Evolutionary conservation across 1,140 invertebrate genomes (phyloP), one percentile per base, ranked within the genome.

Genomic region (Lucilia cuprina): DNA sequence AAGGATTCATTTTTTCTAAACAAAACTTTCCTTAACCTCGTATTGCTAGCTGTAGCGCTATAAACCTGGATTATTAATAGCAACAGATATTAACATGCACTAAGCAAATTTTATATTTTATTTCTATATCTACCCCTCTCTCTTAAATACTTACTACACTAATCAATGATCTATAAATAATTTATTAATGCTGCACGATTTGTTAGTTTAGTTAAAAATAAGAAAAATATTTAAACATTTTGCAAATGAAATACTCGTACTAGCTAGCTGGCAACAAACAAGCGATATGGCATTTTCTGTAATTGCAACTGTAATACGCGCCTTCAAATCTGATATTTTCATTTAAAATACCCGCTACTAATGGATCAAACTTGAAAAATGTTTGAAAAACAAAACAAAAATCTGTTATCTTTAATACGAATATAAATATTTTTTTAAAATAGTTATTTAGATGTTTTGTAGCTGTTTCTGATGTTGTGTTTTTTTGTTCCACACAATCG

Each of bases 251-350:
- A 70, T 70, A 17, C 14, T 78, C 25, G 25, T 30, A 30, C 25
- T 30, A 30, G 5, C 7, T 41, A 41, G 41, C 41, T n/a, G 17
- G 50, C 41, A 49, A 19, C 41, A 13, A 49, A 50, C 13, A 55
- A 41, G 12, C 19, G 41, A 21, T 80, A 41, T 80, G 19, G 77
- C 21, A 25, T 77, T 77, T 77, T 80, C n/a, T 41, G 41, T 21
- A 80, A 80, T 50, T 80, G 77, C 77, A 80, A 80, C 77, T 50
- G 77, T 50, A 80, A 80, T 80, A 80, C 77, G 77, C 77, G 77
- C 41, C 77, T 80, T 47, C 9, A 80, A 49, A 80, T 80, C 77
- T 80, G 21, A 49, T 19, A 49, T 80, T 49, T 80, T 78, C 25
- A 49, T 80, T 80, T 80, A 49, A 80, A 80, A 80, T 80, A 49